Evolutionary conservation across 2,113 vertebrate species (phyloP).

Genomic region (Baryphthengus martii): DNA sequence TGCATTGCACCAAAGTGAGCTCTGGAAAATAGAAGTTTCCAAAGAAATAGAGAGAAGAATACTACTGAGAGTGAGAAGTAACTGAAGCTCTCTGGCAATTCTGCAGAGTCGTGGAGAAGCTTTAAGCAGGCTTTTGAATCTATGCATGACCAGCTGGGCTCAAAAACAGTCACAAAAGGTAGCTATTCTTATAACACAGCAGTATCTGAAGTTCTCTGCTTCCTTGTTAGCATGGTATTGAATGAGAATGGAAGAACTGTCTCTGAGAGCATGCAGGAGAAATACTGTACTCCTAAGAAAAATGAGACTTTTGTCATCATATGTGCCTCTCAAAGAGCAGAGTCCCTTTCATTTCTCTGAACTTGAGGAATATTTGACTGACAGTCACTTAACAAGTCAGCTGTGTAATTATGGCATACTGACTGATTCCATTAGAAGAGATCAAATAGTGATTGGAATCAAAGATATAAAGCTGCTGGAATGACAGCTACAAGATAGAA

Average conservation of each 20-base stretch:
- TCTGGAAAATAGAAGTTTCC: background rate
- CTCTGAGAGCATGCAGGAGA: background rate
- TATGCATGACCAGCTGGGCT: background rate
- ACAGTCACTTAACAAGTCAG: conserved; percentile 24
- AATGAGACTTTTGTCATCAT: background rate
- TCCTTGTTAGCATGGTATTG: background rate
- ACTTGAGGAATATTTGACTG: conserved; percentile 3
- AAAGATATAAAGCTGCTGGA: conserved; percentile 17
- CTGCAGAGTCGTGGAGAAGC: background rate
- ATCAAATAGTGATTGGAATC: conserved; percentile 31
- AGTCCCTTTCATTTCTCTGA: conserved; percentile 12
- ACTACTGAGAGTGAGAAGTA: background rate
- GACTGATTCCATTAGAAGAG: conserved; percentile 37
- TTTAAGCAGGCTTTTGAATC: background rate
- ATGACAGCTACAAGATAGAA: conserved; percentile 12
- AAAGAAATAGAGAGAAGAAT: background rate
- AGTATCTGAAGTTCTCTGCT: background rate
- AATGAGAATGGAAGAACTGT: background rate
- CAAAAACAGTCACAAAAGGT: background rate
- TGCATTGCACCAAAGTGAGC: background rate
- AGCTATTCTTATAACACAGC: background rate
- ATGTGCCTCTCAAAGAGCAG: background rate
- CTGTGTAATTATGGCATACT: background rate
- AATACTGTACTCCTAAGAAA: background rate
- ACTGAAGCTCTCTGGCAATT: background rate